phyloP scores from a whole-genome alignment of 2,888 invertebrate species.

The Pemphredon lugubris region DNA sequence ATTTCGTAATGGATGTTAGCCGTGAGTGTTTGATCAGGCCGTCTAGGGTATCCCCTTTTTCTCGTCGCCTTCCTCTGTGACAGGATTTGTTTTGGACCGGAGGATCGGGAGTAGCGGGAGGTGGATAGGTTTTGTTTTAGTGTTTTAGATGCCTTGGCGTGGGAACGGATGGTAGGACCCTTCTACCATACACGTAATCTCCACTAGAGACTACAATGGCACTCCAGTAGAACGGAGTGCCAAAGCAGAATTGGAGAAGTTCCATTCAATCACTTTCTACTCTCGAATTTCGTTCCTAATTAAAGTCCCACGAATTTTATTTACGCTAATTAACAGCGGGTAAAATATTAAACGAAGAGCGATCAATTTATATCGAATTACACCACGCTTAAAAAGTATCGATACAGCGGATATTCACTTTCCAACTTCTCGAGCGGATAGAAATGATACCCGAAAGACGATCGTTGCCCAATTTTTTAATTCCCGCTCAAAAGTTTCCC shows the following conservation, averaged over 20 bases:
- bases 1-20: conserved; percentile 51
- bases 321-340: no score
- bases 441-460: no score
- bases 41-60: conserved; percentile 54
- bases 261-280: conserved; percentile 22
- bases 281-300: conserved; percentile 12
- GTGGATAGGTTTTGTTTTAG: conserved; percentile 75
- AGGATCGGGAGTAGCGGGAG: conserved; percentile 47
- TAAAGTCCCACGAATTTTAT: not conserved
- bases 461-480: no score
- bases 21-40: conserved; percentile 71
- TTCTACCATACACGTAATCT: conserved; percentile 52
- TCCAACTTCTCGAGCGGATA: no score
- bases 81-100: conserved; percentile 65
- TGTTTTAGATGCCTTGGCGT: conserved; percentile 76
- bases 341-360: no score
- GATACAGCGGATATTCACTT: no score
- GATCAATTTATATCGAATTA: no score
- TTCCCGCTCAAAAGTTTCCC: no score
- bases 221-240: conserved; percentile 42
- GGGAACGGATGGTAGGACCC: conserved; percentile 74
- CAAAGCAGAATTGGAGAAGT: conserved; percentile 26
- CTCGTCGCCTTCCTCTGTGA: conserved; percentile 49
- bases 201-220: conserved; percentile 60
- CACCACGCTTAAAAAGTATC: no score